Base-by-base conservation (phyloP, 2,797 vertebrate species). In the Amblyraja radiata region DNA sequence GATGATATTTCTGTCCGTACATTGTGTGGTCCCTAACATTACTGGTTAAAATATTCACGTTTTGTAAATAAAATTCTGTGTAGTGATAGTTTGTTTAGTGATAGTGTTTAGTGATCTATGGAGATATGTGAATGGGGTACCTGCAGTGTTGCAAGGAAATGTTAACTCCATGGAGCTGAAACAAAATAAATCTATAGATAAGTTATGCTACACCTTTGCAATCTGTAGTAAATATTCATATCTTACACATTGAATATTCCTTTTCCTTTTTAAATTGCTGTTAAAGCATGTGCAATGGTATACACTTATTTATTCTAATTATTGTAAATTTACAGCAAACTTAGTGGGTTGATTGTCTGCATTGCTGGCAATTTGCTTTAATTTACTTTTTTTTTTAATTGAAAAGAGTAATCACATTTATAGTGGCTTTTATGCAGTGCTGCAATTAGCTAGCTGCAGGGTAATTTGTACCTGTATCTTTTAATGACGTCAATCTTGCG, bases 391-490 rank as follows among this genome's bases (percentile, higher is more conserved):
- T 90, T 91, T 54, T 8, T 73, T 91, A 91, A 91, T 54, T 91
- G 90, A 74, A 91, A 28, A 71, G 68, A 25, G 3, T 54, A 91
- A 74, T 91, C 68, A 28, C 90, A 54, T 74, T 91, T 39, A 68
- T 21, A 54, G 65, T 73, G 84, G 7, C 25, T 74, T 91, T 91
- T 91, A 39, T 91, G 36, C 93, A 71, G 39, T 93, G 83, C 46
- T 36, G 93, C 79, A 46, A 93, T 94, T 94, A 94, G 93, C 93
- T 94, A 93, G 93, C 86, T 93, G 94, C 93, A 94, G 65, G 94
- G 88, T 78, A 94, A 93, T 94, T 95, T 95, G 92, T 94, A 94
- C 95, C 90, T 93, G 93, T 95, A 95, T 95, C 93, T 93, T 93
- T 94, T 94, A 91, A 94, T 95, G 95, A 95, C 0, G 46, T 93